These are phyloP conservation scores for Drosophila maculinotata DNA, from an alignment of 2,888 invertebrate species.

Conservation along the genomic window DNA sequence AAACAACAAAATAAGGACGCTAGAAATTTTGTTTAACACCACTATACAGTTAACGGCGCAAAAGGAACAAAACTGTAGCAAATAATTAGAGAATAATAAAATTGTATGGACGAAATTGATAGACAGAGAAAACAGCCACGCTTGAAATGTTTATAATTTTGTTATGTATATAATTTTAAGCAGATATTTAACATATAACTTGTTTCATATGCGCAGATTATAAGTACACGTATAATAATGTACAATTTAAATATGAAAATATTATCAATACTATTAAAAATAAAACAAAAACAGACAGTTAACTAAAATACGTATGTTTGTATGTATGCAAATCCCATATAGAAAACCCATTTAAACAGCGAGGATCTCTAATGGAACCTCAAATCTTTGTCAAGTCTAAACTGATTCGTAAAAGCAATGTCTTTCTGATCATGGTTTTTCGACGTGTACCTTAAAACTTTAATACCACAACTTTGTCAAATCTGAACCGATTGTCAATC, in stretches of 20 bases:
- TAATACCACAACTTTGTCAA: too few species aligned
- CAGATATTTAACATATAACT: constrained; percentile 65
- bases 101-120: constrained; percentile 63
- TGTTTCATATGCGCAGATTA: constrained; percentile 72
- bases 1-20: constrained; percentile 10
- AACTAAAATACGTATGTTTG: constrained; percentile 31
- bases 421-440: background rate
- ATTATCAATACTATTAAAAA: constrained; percentile 67
- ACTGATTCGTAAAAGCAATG: background rate
- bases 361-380: too few species aligned
- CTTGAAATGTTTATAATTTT: constrained; percentile 79
- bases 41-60: constrained; percentile 33
- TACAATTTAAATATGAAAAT: constrained; percentile 73
- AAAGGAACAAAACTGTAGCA: constrained; percentile 59
- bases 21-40: constrained; percentile 18
- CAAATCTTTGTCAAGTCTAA: too few species aligned
- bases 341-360: too few species aligned
- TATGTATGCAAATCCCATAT: background rate
- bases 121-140: constrained; percentile 62
- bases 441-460: too few species aligned
- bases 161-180: constrained; percentile 80
- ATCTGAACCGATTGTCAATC: too few species aligned
- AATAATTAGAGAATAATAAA: constrained; percentile 66
- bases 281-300: constrained; percentile 51
- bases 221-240: constrained; percentile 76